Evolutionary conservation across 2,113 vertebrate genomes (phyloP).

Genomic region (Neogobius melanostomus): DNA sequence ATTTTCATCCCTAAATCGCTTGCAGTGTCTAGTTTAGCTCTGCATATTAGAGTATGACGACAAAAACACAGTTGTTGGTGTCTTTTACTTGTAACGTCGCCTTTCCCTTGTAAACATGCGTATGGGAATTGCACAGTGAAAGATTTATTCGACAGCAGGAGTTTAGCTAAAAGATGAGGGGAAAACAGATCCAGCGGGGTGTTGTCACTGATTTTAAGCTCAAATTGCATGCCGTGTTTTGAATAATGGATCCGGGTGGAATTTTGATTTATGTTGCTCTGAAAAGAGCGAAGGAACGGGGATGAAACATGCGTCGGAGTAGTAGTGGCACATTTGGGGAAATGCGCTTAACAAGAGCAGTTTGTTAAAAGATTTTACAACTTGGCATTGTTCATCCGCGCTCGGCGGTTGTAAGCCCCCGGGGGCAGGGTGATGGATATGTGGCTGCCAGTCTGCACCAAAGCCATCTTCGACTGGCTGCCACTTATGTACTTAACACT

Average conservation of each 20-base stretch:
- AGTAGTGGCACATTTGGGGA: not conserved
- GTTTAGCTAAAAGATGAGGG: conserved; percentile 46
- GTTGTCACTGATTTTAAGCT: conserved; percentile 26
- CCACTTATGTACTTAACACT: no score
- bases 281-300: not conserved
- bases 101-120: conserved; percentile 36
- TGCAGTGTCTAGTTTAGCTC: no score
- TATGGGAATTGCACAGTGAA: conserved; percentile 37
- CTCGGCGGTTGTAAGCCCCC: no score
- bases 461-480: no score
- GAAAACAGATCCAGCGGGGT: conserved; percentile 27
- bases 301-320: not conserved
- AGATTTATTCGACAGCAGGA: conserved; percentile 56
- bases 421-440: no score
- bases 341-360: not conserved
- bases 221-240: conserved; percentile 29
- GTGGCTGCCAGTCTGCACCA: no score
- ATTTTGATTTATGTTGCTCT: conserved; percentile 18
- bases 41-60: no score
- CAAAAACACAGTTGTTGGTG: conserved; percentile 8
- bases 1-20: no score
- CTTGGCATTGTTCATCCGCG: no score
- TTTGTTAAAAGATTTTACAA: not conserved
- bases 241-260: conserved; percentile 10
- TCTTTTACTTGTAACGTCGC: conserved; percentile 49